These are phyloP conservation scores for Patiria pectinifera DNA, from an alignment of 53 echinoderm and acorn worm genomes.

Conservation along the genomic window DNA sequence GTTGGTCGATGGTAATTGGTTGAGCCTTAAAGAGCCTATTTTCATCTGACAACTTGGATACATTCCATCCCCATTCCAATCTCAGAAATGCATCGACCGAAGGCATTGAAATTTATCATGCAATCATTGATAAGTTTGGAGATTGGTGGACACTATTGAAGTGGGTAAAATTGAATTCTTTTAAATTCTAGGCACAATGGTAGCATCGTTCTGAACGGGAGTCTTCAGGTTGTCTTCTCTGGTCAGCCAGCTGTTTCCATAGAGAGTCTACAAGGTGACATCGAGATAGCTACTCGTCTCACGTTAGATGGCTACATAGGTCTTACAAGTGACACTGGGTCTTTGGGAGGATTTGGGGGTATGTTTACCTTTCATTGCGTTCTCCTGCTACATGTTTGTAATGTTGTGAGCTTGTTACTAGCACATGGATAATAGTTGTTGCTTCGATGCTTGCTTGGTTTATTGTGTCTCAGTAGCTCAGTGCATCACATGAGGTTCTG, in stretches of 20 bases:
- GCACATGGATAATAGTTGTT: too few relatives aligned
- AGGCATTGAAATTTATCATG: too few relatives aligned
- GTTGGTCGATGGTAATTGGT: too few relatives aligned
- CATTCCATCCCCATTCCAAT: too few relatives aligned
- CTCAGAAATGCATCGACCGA: too few relatives aligned
- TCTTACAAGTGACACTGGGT: background rate
- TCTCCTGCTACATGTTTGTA: background rate
- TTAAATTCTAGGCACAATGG: conserved; percentile 25
- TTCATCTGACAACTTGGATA: too few relatives aligned
- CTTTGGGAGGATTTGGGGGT: conserved; percentile 35
- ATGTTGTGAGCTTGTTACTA: background rate
- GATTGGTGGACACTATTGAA: background rate
- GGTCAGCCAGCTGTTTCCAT: conserved; percentile 34
- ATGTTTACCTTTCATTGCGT: background rate
- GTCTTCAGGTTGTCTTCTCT: conserved; percentile 5
- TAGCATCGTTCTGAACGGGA: conserved; percentile 25
- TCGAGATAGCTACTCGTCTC: conserved; percentile 22
- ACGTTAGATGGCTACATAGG: conserved; percentile 26
- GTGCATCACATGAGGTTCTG: too few relatives aligned
- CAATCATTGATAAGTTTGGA: background rate
- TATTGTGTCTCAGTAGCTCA: too few relatives aligned
- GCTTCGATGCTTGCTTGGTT: too few relatives aligned
- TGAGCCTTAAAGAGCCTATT: too few relatives aligned
- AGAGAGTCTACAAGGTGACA: background rate
- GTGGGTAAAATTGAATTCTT: too few relatives aligned